A percentile compares a stretch with the other conserved stretches of the same genome.
These are phyloP conservation scores for Chloropsis hardwickii DNA, from an alignment of 2,113 vertebrate species.

Conservation along the genomic window DNA sequence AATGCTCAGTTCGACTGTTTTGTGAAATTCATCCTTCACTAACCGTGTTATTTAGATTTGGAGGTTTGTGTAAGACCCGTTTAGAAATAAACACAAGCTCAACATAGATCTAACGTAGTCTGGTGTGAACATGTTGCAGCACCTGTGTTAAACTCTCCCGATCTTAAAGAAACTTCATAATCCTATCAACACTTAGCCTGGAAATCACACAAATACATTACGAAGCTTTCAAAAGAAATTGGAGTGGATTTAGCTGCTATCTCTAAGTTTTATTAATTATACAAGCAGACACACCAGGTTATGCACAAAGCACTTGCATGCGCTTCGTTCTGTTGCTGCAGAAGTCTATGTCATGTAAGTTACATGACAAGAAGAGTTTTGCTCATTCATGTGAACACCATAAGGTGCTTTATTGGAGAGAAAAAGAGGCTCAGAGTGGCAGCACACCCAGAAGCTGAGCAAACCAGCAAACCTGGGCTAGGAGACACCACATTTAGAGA, in stretches of 20 bases:
- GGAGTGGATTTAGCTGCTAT: background rate
- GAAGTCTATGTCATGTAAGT: background rate
- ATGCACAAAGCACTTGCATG: background rate
- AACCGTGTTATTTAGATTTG: background rate
- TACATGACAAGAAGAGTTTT: background rate
- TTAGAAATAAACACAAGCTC: background rate
- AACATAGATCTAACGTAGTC: background rate
- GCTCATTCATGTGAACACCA: background rate
- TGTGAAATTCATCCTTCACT: background rate
- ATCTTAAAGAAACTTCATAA: background rate
- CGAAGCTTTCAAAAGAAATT: background rate
- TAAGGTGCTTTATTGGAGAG: background rate
- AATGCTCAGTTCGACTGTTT: background rate
- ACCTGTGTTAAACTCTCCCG: background rate
- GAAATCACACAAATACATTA: background rate
- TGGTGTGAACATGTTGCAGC: background rate
- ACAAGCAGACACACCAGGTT: fast-evolving
- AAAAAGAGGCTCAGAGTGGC: background rate
- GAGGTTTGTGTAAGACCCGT: background rate
- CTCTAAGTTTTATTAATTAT: background rate
- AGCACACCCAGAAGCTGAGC: background rate
- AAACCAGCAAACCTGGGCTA: background rate
- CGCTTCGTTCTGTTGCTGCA: background rate
- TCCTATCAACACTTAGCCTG: background rate
- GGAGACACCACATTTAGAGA: background rate